Conservation (phyloP, 2,113 vertebrate species). For the Dromaius novaehollandiae region DNA sequence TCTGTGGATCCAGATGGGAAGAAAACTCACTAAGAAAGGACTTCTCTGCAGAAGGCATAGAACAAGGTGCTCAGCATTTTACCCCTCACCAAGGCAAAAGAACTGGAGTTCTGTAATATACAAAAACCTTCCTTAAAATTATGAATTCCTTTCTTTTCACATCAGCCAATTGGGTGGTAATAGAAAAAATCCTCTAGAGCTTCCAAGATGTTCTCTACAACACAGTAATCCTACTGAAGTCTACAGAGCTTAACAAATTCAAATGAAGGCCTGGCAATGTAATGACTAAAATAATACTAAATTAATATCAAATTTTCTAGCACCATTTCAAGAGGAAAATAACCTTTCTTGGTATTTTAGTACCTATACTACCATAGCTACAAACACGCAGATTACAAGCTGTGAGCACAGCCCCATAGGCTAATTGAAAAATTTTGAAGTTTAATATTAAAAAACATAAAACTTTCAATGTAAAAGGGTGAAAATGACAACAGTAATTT, state of each 20-base stretch:
- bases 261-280: not conserved
- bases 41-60: not conserved
- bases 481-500: not conserved
- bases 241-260: not conserved
- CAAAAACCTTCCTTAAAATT: not conserved
- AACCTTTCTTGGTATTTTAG: not conserved
- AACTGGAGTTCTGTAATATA: not conserved
- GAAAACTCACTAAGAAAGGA: not conserved
- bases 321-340: not conserved
- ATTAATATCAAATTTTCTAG: not conserved
- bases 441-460: not conserved
- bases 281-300: not conserved
- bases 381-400: accelerated
- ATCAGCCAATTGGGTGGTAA: not conserved
- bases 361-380: not conserved
- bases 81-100: not conserved
- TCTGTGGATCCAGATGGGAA: not conserved
- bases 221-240: not conserved
- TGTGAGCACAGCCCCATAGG: not conserved
- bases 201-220: not conserved
- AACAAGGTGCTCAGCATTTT: not conserved
- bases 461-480: not conserved
- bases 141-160: not conserved
- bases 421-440: not conserved
- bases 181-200: not conserved